These are phyloP conservation scores for Isurus oxyrinchus DNA, from an alignment of 2,113 vertebrate species.

Conservation along the genomic window DNA sequence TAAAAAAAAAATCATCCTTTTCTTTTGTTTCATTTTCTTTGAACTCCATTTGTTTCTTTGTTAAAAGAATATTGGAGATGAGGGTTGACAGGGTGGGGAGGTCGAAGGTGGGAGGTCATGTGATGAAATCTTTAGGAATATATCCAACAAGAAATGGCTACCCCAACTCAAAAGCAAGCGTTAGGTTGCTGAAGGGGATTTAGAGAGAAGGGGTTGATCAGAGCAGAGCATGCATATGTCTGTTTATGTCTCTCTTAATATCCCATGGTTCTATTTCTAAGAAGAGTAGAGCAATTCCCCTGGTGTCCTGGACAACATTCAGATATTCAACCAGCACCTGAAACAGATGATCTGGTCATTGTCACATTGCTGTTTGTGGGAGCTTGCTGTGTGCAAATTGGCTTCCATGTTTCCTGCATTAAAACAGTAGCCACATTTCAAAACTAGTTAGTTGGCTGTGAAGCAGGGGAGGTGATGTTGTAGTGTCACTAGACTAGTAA, in stretches of 20 bases:
- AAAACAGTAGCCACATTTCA: not conserved
- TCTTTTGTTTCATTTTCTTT: too few relatives aligned
- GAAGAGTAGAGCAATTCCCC: not conserved
- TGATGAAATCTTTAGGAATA: too few relatives aligned
- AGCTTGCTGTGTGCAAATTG: not conserved
- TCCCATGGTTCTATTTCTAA: not conserved
- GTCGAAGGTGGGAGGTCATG: not conserved
- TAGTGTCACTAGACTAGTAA: too few relatives aligned
- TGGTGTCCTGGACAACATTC: not conserved
- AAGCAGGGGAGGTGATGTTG: too few relatives aligned
- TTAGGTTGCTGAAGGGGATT: not conserved
- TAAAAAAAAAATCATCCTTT: too few relatives aligned
- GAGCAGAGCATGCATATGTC: not conserved
- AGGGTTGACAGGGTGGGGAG: not conserved
- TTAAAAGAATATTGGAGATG: too few relatives aligned
- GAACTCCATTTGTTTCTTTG: too few relatives aligned
- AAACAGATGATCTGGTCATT: not conserved
- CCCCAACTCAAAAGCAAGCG: not conserved
- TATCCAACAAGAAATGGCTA: too few relatives aligned
- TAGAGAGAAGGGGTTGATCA: not conserved
- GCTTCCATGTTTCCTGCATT: not conserved
- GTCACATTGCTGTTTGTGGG: not conserved
- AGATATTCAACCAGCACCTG: not conserved
- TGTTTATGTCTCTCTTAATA: not conserved
- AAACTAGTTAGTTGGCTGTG: too few relatives aligned